Percentiles rank a stretch among this genome's conserved stretches.
Conservation (phyloP, 2,888 invertebrate genomes). For the Leptogaster cylindrica region DNA sequence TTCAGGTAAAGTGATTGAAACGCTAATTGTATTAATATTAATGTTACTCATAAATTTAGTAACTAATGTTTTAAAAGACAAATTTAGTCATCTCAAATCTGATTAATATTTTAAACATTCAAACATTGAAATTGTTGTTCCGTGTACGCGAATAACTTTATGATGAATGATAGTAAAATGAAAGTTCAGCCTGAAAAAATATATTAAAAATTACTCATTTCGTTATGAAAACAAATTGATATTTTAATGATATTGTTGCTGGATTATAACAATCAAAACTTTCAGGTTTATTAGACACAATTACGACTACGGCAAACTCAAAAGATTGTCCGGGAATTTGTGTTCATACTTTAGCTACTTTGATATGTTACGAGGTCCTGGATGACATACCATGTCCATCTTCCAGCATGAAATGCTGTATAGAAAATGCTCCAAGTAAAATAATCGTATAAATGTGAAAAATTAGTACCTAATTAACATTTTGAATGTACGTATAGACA, state of each 20-base stretch:
- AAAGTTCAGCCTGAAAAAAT: no score
- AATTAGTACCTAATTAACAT: neutral
- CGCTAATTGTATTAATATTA: neutral
- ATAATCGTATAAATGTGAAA: neutral
- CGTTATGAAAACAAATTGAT: no score
- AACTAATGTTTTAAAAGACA: neutral
- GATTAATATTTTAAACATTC: no score
- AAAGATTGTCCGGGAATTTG: constrained; percentile 90
- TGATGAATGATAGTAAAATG: no score
- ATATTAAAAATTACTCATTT: no score
- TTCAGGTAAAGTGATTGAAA: constrained; percentile 67
- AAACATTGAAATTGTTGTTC: no score
- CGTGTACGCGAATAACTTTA: no score
- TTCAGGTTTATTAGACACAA: constrained; percentile 79
- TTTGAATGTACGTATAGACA: neutral
- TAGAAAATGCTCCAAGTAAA: constrained; percentile 74
- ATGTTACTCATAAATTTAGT: neutral
- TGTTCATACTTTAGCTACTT: constrained; percentile 82
- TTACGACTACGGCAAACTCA: constrained; percentile 83
- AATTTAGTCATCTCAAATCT: no score
- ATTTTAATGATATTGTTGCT: no score
- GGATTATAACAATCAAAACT: no score
- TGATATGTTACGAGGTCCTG: constrained; percentile 84
- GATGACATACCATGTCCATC: constrained; percentile 83
- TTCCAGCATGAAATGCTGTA: constrained; percentile 82